A percentile compares a stretch with the other conserved stretches of the same genome.
Conservation (phyloP, 2,888 invertebrate species). For the Arrhopalites spinosus region DNA sequence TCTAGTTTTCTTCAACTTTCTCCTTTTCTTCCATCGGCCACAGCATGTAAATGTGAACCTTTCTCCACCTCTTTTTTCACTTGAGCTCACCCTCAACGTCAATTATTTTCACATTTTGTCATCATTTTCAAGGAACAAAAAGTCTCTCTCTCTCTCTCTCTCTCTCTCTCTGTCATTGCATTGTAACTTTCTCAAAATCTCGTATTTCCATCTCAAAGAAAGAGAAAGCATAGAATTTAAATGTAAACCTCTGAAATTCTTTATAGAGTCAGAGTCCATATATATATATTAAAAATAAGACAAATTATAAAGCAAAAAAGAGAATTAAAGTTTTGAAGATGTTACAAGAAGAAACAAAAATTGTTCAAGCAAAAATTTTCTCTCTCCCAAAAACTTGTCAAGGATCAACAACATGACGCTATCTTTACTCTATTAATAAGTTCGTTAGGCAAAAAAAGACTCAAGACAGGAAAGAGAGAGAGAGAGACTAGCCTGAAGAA, state of each 20-base stretch:
- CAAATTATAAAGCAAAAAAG: no score
- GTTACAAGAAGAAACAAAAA: no score
- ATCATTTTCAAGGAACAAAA: neutral
- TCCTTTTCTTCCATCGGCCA: neutral
- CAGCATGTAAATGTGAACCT: slow-evolving; percentile 8
- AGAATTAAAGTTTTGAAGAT: no score
- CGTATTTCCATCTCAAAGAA: neutral
- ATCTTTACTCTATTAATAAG: neutral
- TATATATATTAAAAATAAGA: no score
- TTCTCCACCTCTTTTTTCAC: neutral
- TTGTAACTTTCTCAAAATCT: neutral
- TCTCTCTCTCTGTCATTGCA: neutral
- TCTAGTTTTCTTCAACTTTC: neutral
- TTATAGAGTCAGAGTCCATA: no score
- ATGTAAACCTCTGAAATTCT: no score
- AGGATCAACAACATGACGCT: neutral
- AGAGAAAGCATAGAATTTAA: neutral
- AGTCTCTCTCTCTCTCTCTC: no score
- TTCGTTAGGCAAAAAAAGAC: neutral
- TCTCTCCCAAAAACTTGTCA: neutral
- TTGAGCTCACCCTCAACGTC: slow-evolving; percentile 11
- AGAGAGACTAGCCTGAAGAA: neutral
- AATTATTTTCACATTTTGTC: slow-evolving; percentile 17
- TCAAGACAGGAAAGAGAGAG: neutral
- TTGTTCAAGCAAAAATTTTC: no score